Conservation (phyloP, 2,888 invertebrate genomes). For the Biston stratarius region DNA sequence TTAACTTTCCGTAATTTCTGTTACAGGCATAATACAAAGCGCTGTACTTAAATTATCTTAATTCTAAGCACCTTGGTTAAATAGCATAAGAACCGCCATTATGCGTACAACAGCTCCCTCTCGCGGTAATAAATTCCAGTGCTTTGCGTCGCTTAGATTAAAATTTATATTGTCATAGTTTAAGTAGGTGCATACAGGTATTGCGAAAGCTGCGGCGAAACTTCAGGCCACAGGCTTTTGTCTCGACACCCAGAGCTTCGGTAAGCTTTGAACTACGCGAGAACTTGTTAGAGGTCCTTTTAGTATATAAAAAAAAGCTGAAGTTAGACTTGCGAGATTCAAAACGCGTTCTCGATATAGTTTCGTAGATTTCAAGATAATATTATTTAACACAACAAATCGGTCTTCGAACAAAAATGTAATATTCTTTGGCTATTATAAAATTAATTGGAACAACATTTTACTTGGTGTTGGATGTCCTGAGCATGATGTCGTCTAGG, state of each 20-base stretch:
- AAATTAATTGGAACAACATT: too few species aligned
- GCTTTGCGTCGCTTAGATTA: slow-evolving; percentile 32
- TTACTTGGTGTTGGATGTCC: too few species aligned
- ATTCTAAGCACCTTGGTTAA: slow-evolving; percentile 13
- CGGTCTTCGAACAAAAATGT: not conserved
- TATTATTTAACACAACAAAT: not conserved
- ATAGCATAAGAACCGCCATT: slow-evolving; percentile 18
- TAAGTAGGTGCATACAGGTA: slow-evolving; percentile 38
- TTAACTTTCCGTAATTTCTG: not conserved
- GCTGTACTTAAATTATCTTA: slow-evolving; percentile 2
- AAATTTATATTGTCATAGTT: slow-evolving; percentile 36
- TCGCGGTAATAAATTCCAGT: slow-evolving; percentile 29
- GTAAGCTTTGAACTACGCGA: slow-evolving; percentile 6
- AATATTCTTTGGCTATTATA: too few species aligned
- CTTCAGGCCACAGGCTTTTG: slow-evolving; percentile 43
- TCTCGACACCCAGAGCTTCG: slow-evolving; percentile 36
- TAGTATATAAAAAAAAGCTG: not conserved
- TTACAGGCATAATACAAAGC: not conserved
- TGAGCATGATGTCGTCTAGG: too few species aligned
- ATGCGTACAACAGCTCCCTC: slow-evolving; percentile 26
- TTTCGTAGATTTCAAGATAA: too few species aligned
- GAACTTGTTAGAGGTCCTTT: slow-evolving; percentile 39
- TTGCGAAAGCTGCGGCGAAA: slow-evolving; percentile 39
- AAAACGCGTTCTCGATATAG: not conserved
- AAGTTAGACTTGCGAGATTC: not conserved